Conservation (phyloP, 2,113 vertebrate species). For the Malurus alboscapulatus region DNA sequence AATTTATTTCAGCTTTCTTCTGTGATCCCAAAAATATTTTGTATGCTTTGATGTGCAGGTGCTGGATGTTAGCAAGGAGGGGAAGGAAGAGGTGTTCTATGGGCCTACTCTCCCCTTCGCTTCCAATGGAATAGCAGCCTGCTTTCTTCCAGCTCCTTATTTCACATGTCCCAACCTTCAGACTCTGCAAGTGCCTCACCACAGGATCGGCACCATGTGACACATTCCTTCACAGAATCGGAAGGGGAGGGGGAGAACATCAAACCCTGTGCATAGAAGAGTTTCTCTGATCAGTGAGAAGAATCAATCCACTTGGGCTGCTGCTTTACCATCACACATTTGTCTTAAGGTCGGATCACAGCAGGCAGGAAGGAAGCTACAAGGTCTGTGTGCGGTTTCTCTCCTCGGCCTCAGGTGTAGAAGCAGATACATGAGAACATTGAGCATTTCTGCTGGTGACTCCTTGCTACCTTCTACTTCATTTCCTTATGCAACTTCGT, state of each 20-base stretch:
- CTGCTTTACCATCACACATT: conserved; percentile 54
- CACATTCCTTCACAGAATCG: background rate
- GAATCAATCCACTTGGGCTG: background rate
- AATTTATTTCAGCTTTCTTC: background rate
- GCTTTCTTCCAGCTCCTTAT: conserved; percentile 93
- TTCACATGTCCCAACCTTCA: conserved; percentile 94
- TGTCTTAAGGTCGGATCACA: conserved; percentile 44
- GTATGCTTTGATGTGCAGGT: conserved; percentile 75
- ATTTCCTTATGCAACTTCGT: background rate
- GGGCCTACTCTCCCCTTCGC: conserved; percentile 94
- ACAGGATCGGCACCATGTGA: conserved; percentile 87
- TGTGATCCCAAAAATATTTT: background rate
- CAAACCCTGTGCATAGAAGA: background rate
- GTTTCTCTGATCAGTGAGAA: background rate
- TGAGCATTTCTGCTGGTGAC: conserved; percentile 27
- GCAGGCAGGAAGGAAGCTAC: background rate
- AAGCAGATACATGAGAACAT: background rate
- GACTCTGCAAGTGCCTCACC: conserved; percentile 94
- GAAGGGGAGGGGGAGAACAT: background rate
- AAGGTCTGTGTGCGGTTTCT: background rate
- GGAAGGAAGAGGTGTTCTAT: conserved; percentile 95
- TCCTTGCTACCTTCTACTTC: background rate
- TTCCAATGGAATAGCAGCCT: conserved; percentile 92
- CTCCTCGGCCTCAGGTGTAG: background rate
- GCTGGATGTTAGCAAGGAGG: conserved; percentile 90